A percentile compares a stretch with the other conserved stretches of the same genome.
These are phyloP conservation scores for Microplitis deprimator DNA, from an alignment of 2,888 invertebrate species.

Conservation along the genomic window DNA sequence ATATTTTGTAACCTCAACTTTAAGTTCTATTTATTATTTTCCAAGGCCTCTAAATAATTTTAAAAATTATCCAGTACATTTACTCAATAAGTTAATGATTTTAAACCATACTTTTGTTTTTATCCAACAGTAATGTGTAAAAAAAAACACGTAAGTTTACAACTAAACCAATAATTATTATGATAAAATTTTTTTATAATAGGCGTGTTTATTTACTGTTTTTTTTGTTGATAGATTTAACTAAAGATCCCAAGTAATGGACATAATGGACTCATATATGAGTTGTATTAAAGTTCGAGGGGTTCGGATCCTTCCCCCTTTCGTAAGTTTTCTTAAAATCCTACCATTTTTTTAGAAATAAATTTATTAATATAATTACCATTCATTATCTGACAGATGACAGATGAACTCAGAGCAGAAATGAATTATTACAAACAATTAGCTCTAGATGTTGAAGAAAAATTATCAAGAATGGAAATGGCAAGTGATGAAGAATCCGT, in stretches of 20 bases:
- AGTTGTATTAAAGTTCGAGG: conserved; percentile 84
- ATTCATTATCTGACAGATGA: conserved; percentile 74
- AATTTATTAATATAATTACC: conserved; percentile 2
- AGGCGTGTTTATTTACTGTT: neutral
- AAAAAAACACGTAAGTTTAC: neutral
- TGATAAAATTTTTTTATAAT: neutral
- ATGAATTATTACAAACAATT: conserved; percentile 79
- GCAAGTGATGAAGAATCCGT: neutral
- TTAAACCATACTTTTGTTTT: neutral
- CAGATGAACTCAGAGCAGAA: conserved; percentile 76
- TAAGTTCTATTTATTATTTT: neutral
- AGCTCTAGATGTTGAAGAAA: conserved; percentile 78
- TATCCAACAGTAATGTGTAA: neutral
- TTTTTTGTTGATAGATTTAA: neutral
- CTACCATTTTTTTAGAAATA: too few relatives aligned
- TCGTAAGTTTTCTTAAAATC: conserved; percentile 74
- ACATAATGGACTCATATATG: conserved; percentile 68
- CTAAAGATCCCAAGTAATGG: neutral
- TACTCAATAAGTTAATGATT: neutral
- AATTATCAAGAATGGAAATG: conserved; percentile 66
- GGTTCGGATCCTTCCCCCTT: conserved; percentile 81
- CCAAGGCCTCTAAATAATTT: neutral
- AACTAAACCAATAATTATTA: neutral
- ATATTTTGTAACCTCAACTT: neutral
- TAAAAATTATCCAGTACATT: neutral